Evolutionary conservation across 2,797 vertebrate species (phyloP), one percentile per base, ranked within the genome.

Genomic region (Hypotaenidia philippensis): DNA sequence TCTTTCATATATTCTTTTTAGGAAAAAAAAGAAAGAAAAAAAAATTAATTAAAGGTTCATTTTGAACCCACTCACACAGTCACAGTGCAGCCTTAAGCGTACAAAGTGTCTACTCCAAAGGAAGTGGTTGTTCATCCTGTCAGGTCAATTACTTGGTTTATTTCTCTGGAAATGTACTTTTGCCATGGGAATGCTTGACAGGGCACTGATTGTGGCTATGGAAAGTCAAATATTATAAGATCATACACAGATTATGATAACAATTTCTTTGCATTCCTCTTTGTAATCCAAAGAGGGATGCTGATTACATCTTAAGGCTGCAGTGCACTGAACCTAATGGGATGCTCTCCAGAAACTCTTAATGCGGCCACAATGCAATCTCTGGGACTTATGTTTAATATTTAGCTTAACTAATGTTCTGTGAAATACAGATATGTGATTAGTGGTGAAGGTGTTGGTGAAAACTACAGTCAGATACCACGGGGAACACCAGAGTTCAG

Each of bases 361-460:
- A 76, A 86, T 64, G 76, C 0, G 0, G 52, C 40, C 80, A 89
- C 84, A 86, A 66, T 23, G 55, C 74, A 84, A 72, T 86, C 90
- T 87, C 83, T 76, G 55, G 34, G 80, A 72, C 85, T 94, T 86
- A 53, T 91, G 85, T 97, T 97, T 97, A 95, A 91, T 82, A 94
- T 91, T 91, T 44, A 72, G 61, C 63, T 83, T 95, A 96, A 95
- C 72, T 87, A 94, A 95, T 95, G 92, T 96, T 95, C 87, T 97
- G 94, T 87, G 96, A 97, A 97, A 93, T 75, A 91, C 61, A 50
- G 72, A 91, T 81, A 69, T 14, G 69, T 69, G 84, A 92, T 78
- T 81, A 91, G 87, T 53, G 32, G 79, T 55, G 82, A 93, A 91
- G 69, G 94, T 88, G 93, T 34, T 79, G 72, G 76, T 96, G 92